phyloP scores from a whole-genome alignment of 2,888 invertebrate species.

The Acleris holmiana region DNA sequence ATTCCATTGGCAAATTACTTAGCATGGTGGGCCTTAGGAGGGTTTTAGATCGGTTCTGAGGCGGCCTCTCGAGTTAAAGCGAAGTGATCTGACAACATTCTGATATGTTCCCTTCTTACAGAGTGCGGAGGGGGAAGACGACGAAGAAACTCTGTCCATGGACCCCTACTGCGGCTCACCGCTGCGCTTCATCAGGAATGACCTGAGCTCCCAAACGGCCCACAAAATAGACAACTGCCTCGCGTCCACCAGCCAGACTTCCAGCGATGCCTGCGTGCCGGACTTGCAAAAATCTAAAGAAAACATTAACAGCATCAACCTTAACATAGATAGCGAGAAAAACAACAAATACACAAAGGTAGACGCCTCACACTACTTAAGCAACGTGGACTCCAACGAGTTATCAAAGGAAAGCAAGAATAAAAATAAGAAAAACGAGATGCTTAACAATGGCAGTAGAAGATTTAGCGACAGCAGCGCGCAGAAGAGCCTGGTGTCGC shows the following conservation, averaged over 20 bases:
- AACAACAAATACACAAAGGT: slow-evolving; percentile 63
- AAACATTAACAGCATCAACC: slow-evolving; percentile 72
- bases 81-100: not conserved
- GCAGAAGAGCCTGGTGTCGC: slow-evolving; percentile 58
- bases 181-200: slow-evolving; percentile 66
- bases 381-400: slow-evolving; percentile 61
- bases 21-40: no score
- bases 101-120: slow-evolving; percentile 39
- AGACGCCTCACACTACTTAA: slow-evolving; percentile 50
- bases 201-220: slow-evolving; percentile 60
- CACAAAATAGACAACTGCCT: slow-evolving; percentile 49
- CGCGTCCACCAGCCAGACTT: slow-evolving; percentile 56
- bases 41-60: no score
- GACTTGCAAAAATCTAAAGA: slow-evolving; percentile 71
- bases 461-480: slow-evolving; percentile 73
- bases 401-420: slow-evolving; percentile 59
- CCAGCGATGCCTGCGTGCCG: slow-evolving; percentile 65
- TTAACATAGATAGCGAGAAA: slow-evolving; percentile 62
- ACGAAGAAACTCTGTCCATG: slow-evolving; percentile 83
- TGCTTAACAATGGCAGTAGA: slow-evolving; percentile 68
- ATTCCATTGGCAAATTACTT: no score
- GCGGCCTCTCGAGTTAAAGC: not conserved
- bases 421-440: slow-evolving; percentile 59
- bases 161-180: slow-evolving; percentile 73
- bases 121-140: slow-evolving; percentile 84